Evolutionary conservation across 2,113 vertebrate genomes (phyloP).

Genomic region (Callospermophilus lateralis): DNA sequence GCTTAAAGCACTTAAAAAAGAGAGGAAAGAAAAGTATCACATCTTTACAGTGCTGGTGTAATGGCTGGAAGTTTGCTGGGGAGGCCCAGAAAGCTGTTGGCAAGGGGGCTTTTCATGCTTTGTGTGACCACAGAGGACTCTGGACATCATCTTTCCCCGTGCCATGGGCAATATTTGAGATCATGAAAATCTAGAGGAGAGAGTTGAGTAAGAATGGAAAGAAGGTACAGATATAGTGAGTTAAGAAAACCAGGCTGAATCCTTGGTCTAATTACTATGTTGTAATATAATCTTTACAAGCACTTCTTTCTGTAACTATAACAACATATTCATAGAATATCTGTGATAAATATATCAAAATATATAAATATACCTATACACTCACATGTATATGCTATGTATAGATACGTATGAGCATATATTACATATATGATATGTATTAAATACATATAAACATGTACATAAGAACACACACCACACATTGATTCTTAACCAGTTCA

Average conservation of each 20-base stretch:
- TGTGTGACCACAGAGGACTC: background rate
- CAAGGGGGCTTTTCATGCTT: background rate
- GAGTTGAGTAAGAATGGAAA: constrained; percentile 3
- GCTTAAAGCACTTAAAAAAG: constrained; percentile 66
- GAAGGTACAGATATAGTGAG: background rate
- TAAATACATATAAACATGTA: background rate
- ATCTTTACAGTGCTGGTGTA: constrained; percentile 52
- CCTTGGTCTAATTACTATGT: constrained; percentile 34
- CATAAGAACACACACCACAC: background rate
- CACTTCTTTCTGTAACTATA: constrained; percentile 20
- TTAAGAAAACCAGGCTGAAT: constrained; percentile 24
- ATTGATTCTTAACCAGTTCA: background rate
- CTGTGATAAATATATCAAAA: background rate
- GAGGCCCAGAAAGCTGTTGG: background rate
- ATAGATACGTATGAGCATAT: too few species aligned
- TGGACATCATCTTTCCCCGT: background rate
- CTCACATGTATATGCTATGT: background rate
- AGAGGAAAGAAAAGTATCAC: background rate
- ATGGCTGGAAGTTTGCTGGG: constrained; percentile 11
- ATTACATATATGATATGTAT: background rate
- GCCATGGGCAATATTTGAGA: background rate
- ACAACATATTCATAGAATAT: constrained; percentile 25
- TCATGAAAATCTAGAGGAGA: background rate
- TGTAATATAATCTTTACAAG: background rate
- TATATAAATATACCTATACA: background rate